phyloP scores from a whole-genome alignment of 2,888 invertebrate genomes.

The Leptura quadrifasciata region DNA sequence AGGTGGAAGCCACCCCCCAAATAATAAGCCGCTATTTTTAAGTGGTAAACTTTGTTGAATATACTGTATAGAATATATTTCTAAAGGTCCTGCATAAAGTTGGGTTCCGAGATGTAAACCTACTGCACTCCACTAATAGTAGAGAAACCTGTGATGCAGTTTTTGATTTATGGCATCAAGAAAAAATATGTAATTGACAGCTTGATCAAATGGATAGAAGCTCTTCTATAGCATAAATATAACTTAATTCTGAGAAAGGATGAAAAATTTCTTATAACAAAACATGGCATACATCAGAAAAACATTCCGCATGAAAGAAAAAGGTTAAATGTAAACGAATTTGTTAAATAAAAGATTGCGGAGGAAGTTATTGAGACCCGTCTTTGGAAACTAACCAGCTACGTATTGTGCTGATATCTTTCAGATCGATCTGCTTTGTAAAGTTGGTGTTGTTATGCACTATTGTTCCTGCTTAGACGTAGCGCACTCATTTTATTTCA shows the following conservation, averaged over 20 bases:
- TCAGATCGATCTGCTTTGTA: slow-evolving; percentile 24
- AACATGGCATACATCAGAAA: not conserved
- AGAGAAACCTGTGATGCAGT: not conserved
- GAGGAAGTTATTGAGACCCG: slow-evolving; percentile 24
- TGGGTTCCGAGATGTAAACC: no score
- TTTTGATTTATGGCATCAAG: not conserved
- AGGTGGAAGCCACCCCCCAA: no score
- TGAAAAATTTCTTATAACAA: not conserved
- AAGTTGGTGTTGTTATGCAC: slow-evolving; percentile 28
- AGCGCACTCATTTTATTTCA: not conserved
- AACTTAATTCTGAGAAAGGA: not conserved
- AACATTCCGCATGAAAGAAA: not conserved
- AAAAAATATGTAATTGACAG: not conserved
- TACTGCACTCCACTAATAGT: no score
- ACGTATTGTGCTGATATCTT: slow-evolving; percentile 18
- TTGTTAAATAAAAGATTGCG: slow-evolving; percentile 13
- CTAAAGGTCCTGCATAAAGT: no score
- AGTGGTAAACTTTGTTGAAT: no score
- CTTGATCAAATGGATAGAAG: not conserved
- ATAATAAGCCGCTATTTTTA: no score
- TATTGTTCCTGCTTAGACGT: slow-evolving; percentile 30
- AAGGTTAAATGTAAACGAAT: slow-evolving; percentile 1
- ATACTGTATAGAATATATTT: no score
- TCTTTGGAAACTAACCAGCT: slow-evolving; percentile 13
- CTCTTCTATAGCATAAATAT: not conserved